Percentiles rank a stretch among this genome's conserved stretches.
Evolutionary conservation across 2,113 vertebrate genomes (phyloP).

Genomic region (Erythrolamprus reginae): DNA sequence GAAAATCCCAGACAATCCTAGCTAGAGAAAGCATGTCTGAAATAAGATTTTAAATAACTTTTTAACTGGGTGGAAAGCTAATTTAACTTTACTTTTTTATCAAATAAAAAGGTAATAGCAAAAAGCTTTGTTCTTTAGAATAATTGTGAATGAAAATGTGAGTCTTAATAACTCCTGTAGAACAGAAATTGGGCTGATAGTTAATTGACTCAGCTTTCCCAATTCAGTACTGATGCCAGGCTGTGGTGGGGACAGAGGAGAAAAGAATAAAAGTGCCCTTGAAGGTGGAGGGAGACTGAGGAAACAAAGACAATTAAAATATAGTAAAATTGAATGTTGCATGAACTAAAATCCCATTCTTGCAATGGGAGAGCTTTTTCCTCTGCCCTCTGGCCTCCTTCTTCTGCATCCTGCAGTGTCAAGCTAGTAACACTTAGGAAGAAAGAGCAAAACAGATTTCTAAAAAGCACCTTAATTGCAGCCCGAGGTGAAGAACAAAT

Average conservation of each 20-base stretch:
- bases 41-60: constrained; percentile 34
- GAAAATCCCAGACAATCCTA: constrained; percentile 19
- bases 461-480: neutral
- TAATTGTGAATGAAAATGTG: neutral
- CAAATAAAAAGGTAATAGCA: neutral
- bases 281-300: neutral
- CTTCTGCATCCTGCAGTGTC: neutral
- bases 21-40: neutral
- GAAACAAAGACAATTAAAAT: neutral
- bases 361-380: neutral
- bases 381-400: neutral
- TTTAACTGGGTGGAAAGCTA: neutral
- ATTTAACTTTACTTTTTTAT: neutral
- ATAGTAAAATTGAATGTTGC: neutral
- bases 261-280: neutral
- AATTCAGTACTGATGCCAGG: neutral
- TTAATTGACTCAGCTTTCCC: neutral
- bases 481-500: neutral
- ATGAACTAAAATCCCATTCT: neutral
- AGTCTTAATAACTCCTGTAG: neutral
- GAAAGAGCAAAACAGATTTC: neutral
- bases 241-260: neutral
- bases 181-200: neutral
- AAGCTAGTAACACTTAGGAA: neutral
- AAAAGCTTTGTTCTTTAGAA: neutral